Base-by-base conservation (phyloP, 2,113 vertebrate species). In the Brienomyrus brachyistius region DNA sequence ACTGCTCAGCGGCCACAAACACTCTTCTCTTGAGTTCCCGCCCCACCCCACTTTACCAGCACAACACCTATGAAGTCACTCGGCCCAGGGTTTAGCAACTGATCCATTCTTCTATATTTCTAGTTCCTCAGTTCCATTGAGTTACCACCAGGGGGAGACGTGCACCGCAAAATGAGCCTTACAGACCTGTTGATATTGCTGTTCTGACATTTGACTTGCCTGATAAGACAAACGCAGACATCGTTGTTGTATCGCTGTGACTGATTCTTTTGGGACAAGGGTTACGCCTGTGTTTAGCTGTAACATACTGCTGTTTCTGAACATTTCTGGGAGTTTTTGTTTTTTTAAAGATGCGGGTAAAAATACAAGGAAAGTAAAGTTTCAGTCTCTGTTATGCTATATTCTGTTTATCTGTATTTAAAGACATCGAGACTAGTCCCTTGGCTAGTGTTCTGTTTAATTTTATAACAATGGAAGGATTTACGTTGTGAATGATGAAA, bases 111-210 rank as follows among this genome's bases (percentile, higher is more conserved):
- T 40, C 62, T 66, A 59, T 21, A 52, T 10, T 52, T 15, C 77
- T 21, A 52, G 51, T 52, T 15, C 77, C 77, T 23, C 31, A 83
- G 47, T 89, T 89, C 17, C 80, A 45, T 27, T 48, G 10, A 2
- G 45, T 50, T 48, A 27, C 84, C 89, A 86, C 83, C 47, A 90
- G 89, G 74, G 83, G 89, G 56, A n/a, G 89, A 43, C 43, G 27
- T 47, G 6, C 56, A 86, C 89, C 51, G 47, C 52, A n/a, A 19
- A 52, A 51, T 10, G 21, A 62, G 45, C 31, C 45, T n/a, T 82
- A 21, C 52, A 50, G 31, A 27, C 9, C 35, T 85, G 77, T 85
- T 27, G 54, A 15, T 45, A 50, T 51, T 56, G 50, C 40, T 50
- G 43, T 82, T 13, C 15, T 43, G 15, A 54, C 48, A 45, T 35